Conservation (phyloP, 2,797 vertebrate genomes). For the Gobionotothen gibberifrons region DNA sequence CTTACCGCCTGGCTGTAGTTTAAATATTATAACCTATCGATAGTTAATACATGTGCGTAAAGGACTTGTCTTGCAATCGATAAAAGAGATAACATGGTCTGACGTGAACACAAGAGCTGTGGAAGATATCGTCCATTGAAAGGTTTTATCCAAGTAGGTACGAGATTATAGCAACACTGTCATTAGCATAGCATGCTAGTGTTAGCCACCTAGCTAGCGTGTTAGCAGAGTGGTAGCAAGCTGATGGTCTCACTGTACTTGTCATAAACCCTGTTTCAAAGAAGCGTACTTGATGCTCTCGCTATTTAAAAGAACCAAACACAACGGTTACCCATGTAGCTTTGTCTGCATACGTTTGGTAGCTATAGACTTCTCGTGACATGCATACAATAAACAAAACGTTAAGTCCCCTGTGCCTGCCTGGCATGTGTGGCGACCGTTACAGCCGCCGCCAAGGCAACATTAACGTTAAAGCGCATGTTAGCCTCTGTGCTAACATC, state of each 20-base stretch:
- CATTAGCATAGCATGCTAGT: constrained; percentile 74
- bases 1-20: constrained; percentile 89
- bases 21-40: constrained; percentile 79
- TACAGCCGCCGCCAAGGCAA: constrained; percentile 47
- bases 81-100: constrained; percentile 69
- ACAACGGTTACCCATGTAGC: fast-evolving
- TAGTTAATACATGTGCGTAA: constrained; percentile 78
- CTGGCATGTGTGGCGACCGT: constrained; percentile 66
- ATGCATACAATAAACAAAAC: constrained; percentile 8
- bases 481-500: constrained; percentile 54
- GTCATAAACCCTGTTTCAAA: constrained; percentile 7
- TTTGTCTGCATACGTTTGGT: background rate
- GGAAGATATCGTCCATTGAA: constrained; percentile 68
- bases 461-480: constrained; percentile 38
- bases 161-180: constrained; percentile 73
- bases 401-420: constrained; percentile 39
- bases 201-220: constrained; percentile 59
- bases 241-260: constrained; percentile 4
- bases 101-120: constrained; percentile 53
- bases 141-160: constrained; percentile 76
- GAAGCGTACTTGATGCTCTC: background rate
- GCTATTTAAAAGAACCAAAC: background rate
- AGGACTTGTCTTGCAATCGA: constrained; percentile 42
- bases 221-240: constrained; percentile 53
- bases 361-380: constrained; percentile 8